Conservation (phyloP, 2,113 vertebrate species). For the Anhinga anhinga region DNA sequence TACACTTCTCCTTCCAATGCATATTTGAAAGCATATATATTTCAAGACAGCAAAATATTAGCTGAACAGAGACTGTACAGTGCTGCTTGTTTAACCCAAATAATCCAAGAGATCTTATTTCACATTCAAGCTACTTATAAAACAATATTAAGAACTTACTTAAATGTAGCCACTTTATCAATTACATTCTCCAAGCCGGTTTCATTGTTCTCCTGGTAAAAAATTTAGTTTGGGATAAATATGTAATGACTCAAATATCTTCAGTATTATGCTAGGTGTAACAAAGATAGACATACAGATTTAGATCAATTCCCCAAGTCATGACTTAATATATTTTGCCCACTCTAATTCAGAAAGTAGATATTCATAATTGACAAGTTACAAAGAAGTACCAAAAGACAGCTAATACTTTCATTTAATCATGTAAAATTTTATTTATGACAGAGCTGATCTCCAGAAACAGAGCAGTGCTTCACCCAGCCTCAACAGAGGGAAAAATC, state of each 20-base stretch:
- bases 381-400: neutral
- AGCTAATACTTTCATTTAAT: neutral
- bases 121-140: neutral
- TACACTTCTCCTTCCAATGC: neutral
- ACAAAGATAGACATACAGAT: neutral
- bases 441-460: neutral
- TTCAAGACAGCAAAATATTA: neutral
- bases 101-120: neutral
- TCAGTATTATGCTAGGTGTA: neutral
- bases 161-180: conserved; percentile 92
- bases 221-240: conserved; percentile 7
- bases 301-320: neutral
- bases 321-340: neutral
- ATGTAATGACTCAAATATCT: neutral
- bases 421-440: neutral
- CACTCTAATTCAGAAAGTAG: neutral
- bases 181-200: conserved; percentile 94
- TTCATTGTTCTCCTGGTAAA: conserved; percentile 91
- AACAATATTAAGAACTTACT: conserved; percentile 78
- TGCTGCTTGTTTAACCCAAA: neutral
- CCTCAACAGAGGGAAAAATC: accelerated
- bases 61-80: neutral
- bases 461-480: neutral
- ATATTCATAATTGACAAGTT: neutral
- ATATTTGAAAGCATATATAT: neutral